These are phyloP conservation scores for Pedetes capensis DNA, from an alignment of 2,113 vertebrate species.

Conservation along the genomic window DNA sequence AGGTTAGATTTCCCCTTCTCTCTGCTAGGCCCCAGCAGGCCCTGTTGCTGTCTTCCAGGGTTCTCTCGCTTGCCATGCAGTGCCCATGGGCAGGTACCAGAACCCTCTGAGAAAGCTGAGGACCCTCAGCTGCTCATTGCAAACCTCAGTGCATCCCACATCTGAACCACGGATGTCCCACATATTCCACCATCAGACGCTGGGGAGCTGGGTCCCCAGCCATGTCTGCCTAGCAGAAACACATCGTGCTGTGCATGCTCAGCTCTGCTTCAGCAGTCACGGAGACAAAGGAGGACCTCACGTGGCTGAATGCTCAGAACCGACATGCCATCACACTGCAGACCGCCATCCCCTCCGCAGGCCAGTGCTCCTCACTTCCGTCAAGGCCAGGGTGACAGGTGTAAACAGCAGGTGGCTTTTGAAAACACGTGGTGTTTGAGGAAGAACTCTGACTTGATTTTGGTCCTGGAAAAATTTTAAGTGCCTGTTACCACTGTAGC, in stretches of 20 bases:
- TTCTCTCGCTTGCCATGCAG: accelerated
- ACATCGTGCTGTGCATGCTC: not conserved
- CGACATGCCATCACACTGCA: not conserved
- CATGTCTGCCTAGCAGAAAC: not conserved
- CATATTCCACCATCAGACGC: constrained; percentile 17
- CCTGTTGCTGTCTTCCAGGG: not conserved
- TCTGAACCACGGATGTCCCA: not conserved
- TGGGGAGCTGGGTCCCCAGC: not conserved
- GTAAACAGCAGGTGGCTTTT: not conserved
- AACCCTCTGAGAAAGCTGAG: not conserved
- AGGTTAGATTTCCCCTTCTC: not conserved
- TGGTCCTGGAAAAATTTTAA: not conserved
- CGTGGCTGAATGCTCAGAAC: not conserved
- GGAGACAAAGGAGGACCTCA: not conserved
- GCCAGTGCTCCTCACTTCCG: no score
- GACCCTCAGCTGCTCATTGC: not conserved
- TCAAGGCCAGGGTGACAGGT: no score
- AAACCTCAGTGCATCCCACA: not conserved
- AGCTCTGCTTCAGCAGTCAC: constrained; percentile 10
- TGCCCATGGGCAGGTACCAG: not conserved
- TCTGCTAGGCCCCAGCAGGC: not conserved
- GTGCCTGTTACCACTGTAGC: accelerated
- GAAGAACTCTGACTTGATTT: not conserved
- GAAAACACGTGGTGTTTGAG: not conserved
- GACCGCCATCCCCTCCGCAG: not conserved